Evolutionary conservation across 2,797 vertebrate genomes (phyloP).

Genomic region (Todus mexicanus): DNA sequence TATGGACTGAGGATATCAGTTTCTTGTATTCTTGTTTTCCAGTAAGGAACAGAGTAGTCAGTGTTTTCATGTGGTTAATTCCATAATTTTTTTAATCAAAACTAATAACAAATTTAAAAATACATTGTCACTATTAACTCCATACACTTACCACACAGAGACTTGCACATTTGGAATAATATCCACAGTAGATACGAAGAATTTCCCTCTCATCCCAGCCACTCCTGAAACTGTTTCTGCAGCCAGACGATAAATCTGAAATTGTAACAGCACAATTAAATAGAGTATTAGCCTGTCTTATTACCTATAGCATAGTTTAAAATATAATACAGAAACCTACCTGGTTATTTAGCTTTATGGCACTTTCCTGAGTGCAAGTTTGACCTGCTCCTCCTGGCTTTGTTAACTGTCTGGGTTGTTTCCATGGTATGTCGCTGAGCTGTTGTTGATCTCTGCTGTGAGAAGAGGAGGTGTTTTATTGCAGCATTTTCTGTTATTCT

Average conservation of each 20-base stretch:
- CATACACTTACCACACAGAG: not conserved
- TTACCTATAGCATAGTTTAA: not conserved
- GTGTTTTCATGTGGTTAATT: not conserved
- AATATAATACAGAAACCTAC: not conserved
- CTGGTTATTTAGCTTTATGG: not conserved
- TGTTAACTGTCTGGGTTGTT: constrained; percentile 4
- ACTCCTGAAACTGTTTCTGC: not conserved
- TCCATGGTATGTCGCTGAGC: not conserved
- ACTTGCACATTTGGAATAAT: not conserved
- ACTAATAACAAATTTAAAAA: not conserved
- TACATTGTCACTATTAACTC: not conserved
- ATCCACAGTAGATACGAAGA: not conserved
- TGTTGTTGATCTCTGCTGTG: not conserved
- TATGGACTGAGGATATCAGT: not conserved
- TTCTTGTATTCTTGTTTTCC: not conserved
- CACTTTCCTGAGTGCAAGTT: not conserved
- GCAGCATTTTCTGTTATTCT: constrained; percentile 6
- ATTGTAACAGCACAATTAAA: not conserved
- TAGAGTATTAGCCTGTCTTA: not conserved
- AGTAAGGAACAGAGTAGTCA: not conserved
- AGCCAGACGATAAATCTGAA: not conserved
- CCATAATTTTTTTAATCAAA: not conserved
- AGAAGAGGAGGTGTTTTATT: not conserved
- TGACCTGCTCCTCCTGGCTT: constrained; percentile 8
- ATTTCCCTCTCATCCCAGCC: constrained; percentile 38